Evolutionary conservation across 64 coral and sea anemone species (phyloP), one percentile per base, ranked within the genome.

Genomic region (Cladopsammia gracilis): DNA sequence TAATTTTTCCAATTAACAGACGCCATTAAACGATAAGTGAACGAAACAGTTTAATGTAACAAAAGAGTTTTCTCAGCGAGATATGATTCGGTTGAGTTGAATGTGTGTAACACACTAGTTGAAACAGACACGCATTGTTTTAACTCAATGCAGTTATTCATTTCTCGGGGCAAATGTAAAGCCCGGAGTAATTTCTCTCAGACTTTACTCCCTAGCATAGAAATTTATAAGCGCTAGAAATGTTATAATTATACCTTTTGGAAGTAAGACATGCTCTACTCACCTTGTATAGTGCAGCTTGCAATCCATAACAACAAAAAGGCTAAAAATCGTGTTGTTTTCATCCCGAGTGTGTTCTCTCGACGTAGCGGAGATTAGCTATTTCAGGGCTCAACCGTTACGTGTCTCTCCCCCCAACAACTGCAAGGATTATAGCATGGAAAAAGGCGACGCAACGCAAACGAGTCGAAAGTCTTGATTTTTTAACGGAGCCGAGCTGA

Each of bases 91-190:
- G 34, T 24, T 9, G 3, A 45, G 46, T 8, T 7, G 19, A 0
- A 46, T 49, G 60, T 15, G 25, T 64, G 72, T 84, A 26, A 43
- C 25, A 45, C 46, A 67, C 18, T 11, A 68, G 64, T 8, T 64
- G 62, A 50, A 84, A 84, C 80, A 84, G 62, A 48, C 61, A 84
- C 22, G 62, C 80, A 67, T 84, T 84, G 80, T 84, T 15, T 67
- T 62, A 15, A 3, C 4, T 48, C 10, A 22, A 84, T n/a, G 25
- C 14, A 34, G 15, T 50, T 25, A 64, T 23, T 67, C 43, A 84
- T 67, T 68, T 62, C 25, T 62, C 10, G 45, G 3, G 23, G n/a
- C n/a, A 11, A 14, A 5, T 72, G 26, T 45, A 2, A 18, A 46
- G 10, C 7, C 2, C 2, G 20, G 46, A 13, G 10, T 22, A 61